Conservation (phyloP, 2,888 invertebrate genomes). For the Watsonalla cultraria region DNA sequence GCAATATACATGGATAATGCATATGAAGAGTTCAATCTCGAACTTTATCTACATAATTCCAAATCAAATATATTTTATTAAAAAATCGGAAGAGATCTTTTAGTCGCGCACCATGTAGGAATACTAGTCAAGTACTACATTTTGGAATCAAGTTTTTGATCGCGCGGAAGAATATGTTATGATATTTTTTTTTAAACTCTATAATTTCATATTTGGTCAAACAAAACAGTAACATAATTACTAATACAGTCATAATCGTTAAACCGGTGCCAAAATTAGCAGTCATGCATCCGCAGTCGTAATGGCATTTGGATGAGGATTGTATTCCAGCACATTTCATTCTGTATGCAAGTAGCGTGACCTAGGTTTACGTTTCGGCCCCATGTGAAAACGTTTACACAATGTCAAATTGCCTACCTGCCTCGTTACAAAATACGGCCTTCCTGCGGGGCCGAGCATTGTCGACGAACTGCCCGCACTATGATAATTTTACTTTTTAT, state of each 20-base stretch:
- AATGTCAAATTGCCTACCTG: slow-evolving; percentile 65
- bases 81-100: too few species aligned
- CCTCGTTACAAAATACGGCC: slow-evolving; percentile 54
- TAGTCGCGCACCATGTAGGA: too few species aligned
- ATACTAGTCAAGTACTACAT: too few species aligned
- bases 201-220: too few species aligned
- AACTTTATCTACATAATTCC: too few species aligned
- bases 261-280: background rate
- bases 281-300: background rate
- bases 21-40: background rate
- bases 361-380: slow-evolving; percentile 63
- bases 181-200: too few species aligned
- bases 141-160: too few species aligned
- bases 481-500: slow-evolving; percentile 27
- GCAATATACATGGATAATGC: background rate
- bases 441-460: slow-evolving; percentile 43
- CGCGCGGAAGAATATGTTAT: too few species aligned
- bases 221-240: background rate
- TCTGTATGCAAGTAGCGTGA: slow-evolving; percentile 64
- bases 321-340: slow-evolving; percentile 11
- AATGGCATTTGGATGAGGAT: too few species aligned
- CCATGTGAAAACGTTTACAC: slow-evolving; percentile 68
- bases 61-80: too few species aligned
- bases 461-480: slow-evolving; percentile 28
- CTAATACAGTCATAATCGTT: background rate